Evolutionary conservation across 2,113 vertebrate species (phyloP), one percentile per base, ranked within the genome.

Genomic region (Oxyruncus cristatus): DNA sequence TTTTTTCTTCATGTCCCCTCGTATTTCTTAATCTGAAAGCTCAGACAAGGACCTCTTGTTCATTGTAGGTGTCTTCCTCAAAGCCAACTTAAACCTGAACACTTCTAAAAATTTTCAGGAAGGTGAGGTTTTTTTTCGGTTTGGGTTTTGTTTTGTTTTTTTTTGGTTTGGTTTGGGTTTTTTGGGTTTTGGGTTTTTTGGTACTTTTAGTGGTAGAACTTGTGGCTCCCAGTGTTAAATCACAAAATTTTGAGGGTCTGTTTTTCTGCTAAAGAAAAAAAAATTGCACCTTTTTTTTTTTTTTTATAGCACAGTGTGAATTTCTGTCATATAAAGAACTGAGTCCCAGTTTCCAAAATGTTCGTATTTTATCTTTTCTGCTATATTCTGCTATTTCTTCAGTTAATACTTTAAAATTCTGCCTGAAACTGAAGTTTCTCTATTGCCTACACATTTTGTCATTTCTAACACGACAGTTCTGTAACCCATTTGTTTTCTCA

Each of bases 401-500:
- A 79, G 80, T 88, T 88, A 84, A 86, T 92, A 95, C 61, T 93
- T 92, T 35, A 83, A 42, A 67, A 50, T 90, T 89, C 77, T 91
- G 72, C 65, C 73, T 88, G 58, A 77, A 91, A 66, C 58, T 71
- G 59, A 89, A 82, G 92, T 79, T 79, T 76, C 89, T 73, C 61
- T 66, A 24, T 83, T 96, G 86, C 90, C 68, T 92, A 77, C 85
- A 83, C 56, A 70, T 85, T 89, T 93, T 86, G 85, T 76, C 72
- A 92, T 92, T 95, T 92, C 87, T 67, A 91, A 96, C 94, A 75
- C 16, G 28, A 93, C 85, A 78, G 91, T 50, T 63, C 89, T 90
- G 92, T 82, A 95, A 96, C 93, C 89, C 52, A 6, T 89, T 96
- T 97, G 93, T 90, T 93, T 95, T 97, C 93, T 95, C 89, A 83